These are phyloP conservation scores for Chromis chromis DNA, from an alignment of 2,797 vertebrate species.

Conservation along the genomic window DNA sequence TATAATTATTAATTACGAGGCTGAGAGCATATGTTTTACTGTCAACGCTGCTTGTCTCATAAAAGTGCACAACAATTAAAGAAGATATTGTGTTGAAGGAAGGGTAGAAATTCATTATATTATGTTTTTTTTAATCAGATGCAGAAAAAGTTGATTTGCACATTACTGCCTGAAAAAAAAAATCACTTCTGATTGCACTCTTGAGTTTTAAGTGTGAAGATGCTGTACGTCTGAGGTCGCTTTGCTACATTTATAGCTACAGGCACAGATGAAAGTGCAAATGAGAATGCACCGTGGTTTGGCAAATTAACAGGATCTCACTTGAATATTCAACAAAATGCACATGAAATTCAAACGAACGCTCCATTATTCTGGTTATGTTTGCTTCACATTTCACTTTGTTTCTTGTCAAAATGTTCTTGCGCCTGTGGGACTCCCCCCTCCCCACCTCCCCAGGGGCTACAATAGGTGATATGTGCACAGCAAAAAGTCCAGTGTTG, in stretches of 20 bases:
- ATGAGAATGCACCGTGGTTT: background rate
- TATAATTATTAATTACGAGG: constrained; percentile 41
- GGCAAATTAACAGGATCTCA: constrained; percentile 11
- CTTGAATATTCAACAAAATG: constrained; percentile 1
- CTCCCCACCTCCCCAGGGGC: constrained; percentile 29
- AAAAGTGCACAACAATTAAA: constrained; percentile 15
- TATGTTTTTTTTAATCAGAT: background rate
- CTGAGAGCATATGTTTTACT: background rate
- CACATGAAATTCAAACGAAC: constrained; percentile 1
- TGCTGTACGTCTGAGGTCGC: background rate
- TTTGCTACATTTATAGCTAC: constrained; percentile 16
- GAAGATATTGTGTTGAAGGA: background rate
- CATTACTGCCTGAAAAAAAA: constrained; percentile 2
- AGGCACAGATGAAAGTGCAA: constrained; percentile 15
- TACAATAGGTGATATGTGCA: constrained; percentile 24
- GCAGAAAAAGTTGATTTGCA: background rate
- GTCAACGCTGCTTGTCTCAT: constrained; percentile 8
- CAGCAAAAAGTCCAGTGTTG: too few species aligned
- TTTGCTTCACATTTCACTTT: constrained; percentile 23
- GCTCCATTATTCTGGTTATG: background rate
- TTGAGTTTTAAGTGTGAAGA: constrained; percentile 10
- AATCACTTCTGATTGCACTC: constrained; percentile 18
- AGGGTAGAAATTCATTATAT: background rate
- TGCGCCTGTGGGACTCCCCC: constrained; percentile 22
- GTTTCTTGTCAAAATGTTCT: constrained; percentile 30